These are phyloP conservation scores for Silurus asotus DNA, from an alignment of 2,113 vertebrate species.

Conservation along the genomic window DNA sequence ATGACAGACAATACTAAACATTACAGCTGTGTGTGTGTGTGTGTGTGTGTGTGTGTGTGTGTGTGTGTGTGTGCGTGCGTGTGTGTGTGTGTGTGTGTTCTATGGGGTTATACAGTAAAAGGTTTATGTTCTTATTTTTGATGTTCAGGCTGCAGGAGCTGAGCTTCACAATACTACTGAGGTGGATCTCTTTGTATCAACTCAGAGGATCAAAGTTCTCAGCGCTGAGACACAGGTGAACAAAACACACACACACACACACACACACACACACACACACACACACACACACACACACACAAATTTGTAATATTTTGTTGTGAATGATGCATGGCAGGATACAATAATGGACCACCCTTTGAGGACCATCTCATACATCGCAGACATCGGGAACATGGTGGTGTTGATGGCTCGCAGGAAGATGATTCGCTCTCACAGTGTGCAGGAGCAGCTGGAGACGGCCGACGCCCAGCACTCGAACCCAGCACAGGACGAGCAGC, in stretches of 20 bases:
- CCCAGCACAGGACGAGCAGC: constrained; percentile 81
- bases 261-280: not conserved
- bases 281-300: not conserved
- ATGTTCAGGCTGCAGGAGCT: constrained; percentile 79
- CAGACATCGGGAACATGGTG: constrained; percentile 95
- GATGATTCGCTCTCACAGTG: constrained; percentile 81
- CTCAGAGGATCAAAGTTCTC: constrained; percentile 98
- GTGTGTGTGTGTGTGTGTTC: not conserved
- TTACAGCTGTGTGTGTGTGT: not conserved
- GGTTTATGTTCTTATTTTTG: not conserved
- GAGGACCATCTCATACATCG: constrained; percentile 95
- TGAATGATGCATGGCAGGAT: constrained; percentile 71
- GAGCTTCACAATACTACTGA: constrained; percentile 85
- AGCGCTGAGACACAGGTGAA: constrained; percentile 94
- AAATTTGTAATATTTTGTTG: not conserved
- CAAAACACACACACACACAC: not conserved
- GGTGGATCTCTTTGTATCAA: constrained; percentile 97
- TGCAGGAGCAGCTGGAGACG: constrained; percentile 87
- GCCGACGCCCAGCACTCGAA: constrained; percentile 68
- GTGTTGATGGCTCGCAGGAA: constrained; percentile 93
- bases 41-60: not conserved
- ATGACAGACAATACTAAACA: not conserved
- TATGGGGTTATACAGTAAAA: not conserved
- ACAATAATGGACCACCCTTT: constrained; percentile 95
- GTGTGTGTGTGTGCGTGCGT: not conserved